Evolutionary conservation across 2,113 vertebrate genomes (phyloP), one percentile per base, ranked within the genome.

Genomic region (Condylura cristata): DNA sequence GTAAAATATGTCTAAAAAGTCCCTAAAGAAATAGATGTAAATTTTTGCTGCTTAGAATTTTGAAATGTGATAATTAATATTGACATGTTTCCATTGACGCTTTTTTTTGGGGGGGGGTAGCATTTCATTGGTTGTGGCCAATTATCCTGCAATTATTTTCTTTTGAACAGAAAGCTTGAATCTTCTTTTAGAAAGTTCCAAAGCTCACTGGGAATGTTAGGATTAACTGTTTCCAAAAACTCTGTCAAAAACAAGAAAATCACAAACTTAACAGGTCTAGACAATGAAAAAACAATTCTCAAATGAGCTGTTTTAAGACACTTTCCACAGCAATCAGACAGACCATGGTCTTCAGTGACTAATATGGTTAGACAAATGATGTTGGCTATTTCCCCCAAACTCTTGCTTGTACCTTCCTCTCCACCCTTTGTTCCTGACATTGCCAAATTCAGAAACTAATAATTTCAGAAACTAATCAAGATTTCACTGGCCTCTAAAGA

Each of bases 381-480:
- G 8, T 53, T 41, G 74, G 9, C 28, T 34, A 14, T 79, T 86
- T 75, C 44, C 78, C 41, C n/a, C 63, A 68, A 12, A 37, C 44
- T 86, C 13, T 46, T 34, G 66, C 24, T 46, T 3, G 22, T 32
- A 63, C 14, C 28, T 81, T 78, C 28, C 63, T 88, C 22, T 86
- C 60, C 60, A 65, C 79, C 76, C 24, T 89, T 70, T 79, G 70
- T 94, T 96, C 91, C 76, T 88, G 68, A 83, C 91, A 84, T 63
- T 74, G 37, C 79, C 30, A 71, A 75, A 79, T 44, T 56, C 56
- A 51, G 63, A 74, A 32, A 70, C 14, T 71, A 65, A n/a, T n/a
- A n/a, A n/a, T n/a, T 44, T 56, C 56, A 51, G 63, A 74, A 32
- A 70, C 14, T 71, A 65, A 56, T 17, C 12, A 34, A 44, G 17